A percentile compares a stretch with the other conserved stretches of the same genome.
These are phyloP conservation scores for Tyrophagus putrescentiae DNA, from an alignment of 1,140 invertebrate species.

Conservation along the genomic window DNA sequence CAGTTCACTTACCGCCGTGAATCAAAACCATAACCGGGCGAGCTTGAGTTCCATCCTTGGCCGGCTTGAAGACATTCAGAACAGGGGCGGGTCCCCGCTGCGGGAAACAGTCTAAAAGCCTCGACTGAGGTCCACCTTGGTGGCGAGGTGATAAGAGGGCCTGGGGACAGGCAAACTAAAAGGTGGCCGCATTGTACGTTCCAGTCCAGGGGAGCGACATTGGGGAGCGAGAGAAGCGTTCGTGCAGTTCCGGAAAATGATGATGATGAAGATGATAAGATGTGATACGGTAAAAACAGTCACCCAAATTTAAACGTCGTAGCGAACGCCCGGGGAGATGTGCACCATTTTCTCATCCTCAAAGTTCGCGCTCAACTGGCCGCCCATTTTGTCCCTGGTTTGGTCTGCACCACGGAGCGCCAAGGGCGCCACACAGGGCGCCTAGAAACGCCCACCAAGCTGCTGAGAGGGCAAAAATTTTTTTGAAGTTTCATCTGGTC, in stretches of 20 bases:
- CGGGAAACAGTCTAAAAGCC: not conserved
- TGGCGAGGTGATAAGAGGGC: not conserved
- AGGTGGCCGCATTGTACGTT: not conserved
- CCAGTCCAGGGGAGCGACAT: not conserved
- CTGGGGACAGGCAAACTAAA: not conserved
- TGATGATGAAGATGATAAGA: not conserved
- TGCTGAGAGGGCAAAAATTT: no score
- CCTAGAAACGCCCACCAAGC: no score
- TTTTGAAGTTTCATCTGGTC: no score
- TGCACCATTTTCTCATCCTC: not conserved
- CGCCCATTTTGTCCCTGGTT: not conserved
- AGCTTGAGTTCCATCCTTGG: not conserved
- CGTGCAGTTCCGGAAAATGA: not conserved
- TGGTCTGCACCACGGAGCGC: not conserved
- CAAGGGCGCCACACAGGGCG: no score
- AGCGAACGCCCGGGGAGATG: not conserved
- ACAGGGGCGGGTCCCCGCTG: conserved; percentile 21
- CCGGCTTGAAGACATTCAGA: conserved; percentile 17
- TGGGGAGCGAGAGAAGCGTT: not conserved
- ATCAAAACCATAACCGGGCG: conserved; percentile 40
- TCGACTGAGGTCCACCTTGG: not conserved
- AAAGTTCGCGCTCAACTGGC: not conserved
- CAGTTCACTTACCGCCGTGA: conserved; percentile 44
- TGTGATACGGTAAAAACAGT: not conserved
- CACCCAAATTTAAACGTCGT: not conserved